These are phyloP conservation scores for Cantharis nigra DNA, from an alignment of 2,888 invertebrate species.

Conservation along the genomic window DNA sequence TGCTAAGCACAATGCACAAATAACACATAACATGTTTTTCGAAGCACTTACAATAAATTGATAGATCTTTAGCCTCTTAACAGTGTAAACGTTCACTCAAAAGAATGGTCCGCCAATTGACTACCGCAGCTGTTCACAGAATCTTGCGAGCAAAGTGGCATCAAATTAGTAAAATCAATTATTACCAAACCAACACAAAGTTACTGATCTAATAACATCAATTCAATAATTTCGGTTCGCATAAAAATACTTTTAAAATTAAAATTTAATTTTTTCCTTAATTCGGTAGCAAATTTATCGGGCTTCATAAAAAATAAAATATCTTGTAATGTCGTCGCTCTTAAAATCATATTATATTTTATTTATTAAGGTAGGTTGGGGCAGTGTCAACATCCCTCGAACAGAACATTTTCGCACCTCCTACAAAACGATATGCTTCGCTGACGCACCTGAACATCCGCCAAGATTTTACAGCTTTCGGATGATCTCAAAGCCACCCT, in stretches of 20 bases:
- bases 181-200: not conserved
- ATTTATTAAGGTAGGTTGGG: not conserved
- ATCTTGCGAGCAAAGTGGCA: not conserved
- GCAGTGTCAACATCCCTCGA: constrained; percentile 26
- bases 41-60: constrained; percentile 39
- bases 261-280: not conserved
- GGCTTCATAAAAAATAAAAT: not conserved
- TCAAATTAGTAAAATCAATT: not conserved
- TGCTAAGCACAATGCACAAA: constrained; percentile 24
- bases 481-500: constrained; percentile 29
- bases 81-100: constrained; percentile 37
- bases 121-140: constrained; percentile 17
- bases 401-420: constrained; percentile 25
- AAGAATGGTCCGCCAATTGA: constrained; percentile 32
- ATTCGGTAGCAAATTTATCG: not conserved
- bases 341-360: not conserved
- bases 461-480: constrained; percentile 31
- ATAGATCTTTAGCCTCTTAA: constrained; percentile 38
- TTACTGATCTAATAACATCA: not conserved
- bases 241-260: not conserved
- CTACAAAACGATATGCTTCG: constrained; percentile 27
- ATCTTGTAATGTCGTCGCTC: not conserved
- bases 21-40: constrained; percentile 36
- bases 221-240: not conserved
- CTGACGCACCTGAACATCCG: constrained; percentile 36